Percentiles rank a stretch among this genome's conserved stretches.
phyloP scores from a whole-genome alignment of 2,113 vertebrate genomes.

The Eublepharis macularius region DNA sequence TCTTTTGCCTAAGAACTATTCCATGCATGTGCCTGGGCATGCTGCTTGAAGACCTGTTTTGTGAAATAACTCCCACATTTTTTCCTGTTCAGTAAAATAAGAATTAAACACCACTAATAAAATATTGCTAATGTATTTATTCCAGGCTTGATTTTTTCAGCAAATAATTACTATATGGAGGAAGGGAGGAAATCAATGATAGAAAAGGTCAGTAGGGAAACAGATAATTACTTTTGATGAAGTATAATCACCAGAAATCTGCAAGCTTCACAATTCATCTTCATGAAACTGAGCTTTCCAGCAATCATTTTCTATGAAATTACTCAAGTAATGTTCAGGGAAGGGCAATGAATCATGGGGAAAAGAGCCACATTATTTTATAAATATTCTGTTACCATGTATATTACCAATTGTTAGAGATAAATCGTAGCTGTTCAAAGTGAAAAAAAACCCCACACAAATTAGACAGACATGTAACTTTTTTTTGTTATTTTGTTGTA shows the following conservation, averaged over 20 bases:
- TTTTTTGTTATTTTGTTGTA: not conserved
- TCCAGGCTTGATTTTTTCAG: not conserved
- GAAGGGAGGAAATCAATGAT: not conserved
- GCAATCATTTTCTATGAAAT: not conserved
- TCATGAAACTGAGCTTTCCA: slow-evolving; percentile 3
- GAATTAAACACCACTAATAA: not conserved
- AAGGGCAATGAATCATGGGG: slow-evolving; percentile 6
- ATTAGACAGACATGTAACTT: rapidly evolving
- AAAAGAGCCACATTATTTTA: not conserved
- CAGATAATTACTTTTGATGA: slow-evolving; percentile 10
- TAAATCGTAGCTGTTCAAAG: not conserved
- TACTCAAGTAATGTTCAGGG: slow-evolving; percentile 24
- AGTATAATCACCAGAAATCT: not conserved
- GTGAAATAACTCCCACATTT: not conserved
- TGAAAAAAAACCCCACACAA: slow-evolving; percentile 4
- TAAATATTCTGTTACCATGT: not conserved
- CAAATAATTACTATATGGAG: not conserved
- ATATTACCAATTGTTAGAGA: not conserved
- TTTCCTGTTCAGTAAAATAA: not conserved
- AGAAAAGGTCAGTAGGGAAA: slow-evolving; percentile 39
- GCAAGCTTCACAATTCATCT: not conserved
- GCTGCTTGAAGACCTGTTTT: not conserved
- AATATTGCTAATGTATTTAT: not conserved
- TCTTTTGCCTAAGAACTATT: not conserved
- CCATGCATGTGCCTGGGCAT: not conserved